A percentile compares a stretch with the other conserved stretches of the same genome.
These are phyloP conservation scores for Neopipo cinnamomea DNA, from an alignment of 2,113 vertebrate genomes.

Conservation along the genomic window DNA sequence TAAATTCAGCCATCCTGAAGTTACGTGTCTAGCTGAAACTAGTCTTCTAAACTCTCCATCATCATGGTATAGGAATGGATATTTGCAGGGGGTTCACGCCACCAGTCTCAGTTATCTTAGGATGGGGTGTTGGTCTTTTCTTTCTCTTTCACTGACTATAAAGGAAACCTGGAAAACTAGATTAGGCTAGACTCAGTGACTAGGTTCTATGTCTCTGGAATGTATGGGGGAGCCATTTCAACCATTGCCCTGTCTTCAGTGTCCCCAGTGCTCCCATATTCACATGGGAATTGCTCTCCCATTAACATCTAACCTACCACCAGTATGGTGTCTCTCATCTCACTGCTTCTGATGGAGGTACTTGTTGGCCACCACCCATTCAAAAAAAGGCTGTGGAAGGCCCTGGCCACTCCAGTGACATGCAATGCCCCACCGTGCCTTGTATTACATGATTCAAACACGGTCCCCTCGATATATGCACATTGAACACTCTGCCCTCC, in stretches of 20 bases:
- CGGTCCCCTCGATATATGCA: neutral
- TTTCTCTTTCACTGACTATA: neutral
- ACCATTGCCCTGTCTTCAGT: neutral
- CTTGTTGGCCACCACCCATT: neutral
- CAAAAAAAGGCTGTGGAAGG: neutral
- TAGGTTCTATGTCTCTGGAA: neutral
- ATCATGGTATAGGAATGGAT: neutral
- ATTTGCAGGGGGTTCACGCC: neutral
- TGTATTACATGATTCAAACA: neutral
- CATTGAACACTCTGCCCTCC: neutral
- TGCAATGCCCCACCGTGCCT: neutral
- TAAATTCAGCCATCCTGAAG: neutral
- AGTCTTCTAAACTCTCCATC: neutral
- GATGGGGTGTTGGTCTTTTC: neutral
- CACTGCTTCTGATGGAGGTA: neutral
- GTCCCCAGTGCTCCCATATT: neutral
- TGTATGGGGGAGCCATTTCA: neutral
- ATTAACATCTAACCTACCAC: neutral
- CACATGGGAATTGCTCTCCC: rapidly evolving
- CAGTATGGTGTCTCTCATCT: neutral
- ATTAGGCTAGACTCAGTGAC: neutral
- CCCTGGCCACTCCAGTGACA: neutral
- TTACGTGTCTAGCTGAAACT: neutral
- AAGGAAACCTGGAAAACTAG: neutral
- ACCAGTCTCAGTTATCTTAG: neutral